Conservation (phyloP, 2,797 vertebrate genomes). For the Ispidina picta region DNA sequence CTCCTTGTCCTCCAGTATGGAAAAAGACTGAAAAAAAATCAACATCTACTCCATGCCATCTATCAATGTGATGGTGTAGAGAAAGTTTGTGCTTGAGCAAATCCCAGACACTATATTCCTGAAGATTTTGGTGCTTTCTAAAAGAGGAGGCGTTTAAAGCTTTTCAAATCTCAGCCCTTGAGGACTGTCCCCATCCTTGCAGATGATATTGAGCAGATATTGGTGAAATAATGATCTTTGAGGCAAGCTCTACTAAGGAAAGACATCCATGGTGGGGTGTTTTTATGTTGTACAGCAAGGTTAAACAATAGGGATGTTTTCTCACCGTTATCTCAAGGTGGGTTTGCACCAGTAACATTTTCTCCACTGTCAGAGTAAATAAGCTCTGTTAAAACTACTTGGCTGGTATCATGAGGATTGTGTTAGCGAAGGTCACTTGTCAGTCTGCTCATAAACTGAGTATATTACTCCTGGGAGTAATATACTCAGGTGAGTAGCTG, state of each 20-base stretch:
- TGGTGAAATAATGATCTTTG: neutral
- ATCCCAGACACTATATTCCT: neutral
- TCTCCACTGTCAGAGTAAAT: neutral
- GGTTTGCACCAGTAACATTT: neutral
- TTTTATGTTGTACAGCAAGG: neutral
- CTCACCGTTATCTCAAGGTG: neutral
- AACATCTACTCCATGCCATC: neutral
- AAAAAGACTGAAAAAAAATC: neutral
- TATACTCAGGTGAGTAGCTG: neutral
- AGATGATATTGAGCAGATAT: neutral
- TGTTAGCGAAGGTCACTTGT: neutral
- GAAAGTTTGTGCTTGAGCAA: neutral
- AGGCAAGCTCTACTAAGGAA: neutral
- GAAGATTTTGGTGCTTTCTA: neutral
- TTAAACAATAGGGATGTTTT: neutral
- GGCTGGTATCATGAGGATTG: neutral
- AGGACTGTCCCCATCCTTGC: neutral
- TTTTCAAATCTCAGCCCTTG: neutral
- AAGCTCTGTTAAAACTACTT: neutral
- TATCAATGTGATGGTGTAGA: neutral
- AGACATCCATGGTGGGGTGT: neutral
- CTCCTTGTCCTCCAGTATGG: neutral
- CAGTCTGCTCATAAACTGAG: neutral
- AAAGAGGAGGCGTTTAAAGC: neutral
- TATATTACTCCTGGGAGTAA: neutral